Conservation (phyloP, 2,797 vertebrate species). For the Crypturellus tataupa region DNA sequence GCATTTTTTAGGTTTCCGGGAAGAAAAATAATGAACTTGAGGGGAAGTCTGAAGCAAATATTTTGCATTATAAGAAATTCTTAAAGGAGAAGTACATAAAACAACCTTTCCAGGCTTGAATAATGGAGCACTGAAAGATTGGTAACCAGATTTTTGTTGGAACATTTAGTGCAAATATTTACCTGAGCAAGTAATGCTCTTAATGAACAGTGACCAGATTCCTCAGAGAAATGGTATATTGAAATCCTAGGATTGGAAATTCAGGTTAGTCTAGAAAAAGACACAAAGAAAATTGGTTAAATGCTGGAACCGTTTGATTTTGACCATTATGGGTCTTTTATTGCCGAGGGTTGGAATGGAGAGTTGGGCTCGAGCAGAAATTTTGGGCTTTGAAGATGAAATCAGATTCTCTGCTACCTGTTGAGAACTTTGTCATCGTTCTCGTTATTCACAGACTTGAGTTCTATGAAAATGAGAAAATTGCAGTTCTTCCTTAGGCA, state of each 20-base stretch:
- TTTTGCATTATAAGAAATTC: background rate
- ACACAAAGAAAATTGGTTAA: fast-evolving
- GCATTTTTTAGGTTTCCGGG: background rate
- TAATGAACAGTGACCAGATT: background rate
- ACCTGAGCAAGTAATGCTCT: background rate
- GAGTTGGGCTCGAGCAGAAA: fast-evolving
- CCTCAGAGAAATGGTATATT: fast-evolving
- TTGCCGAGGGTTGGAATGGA: fast-evolving
- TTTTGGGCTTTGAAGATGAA: no score
- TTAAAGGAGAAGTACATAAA: fast-evolving
- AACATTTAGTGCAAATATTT: fast-evolving
- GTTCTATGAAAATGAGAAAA: background rate
- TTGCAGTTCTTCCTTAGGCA: background rate
- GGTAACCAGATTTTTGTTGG: fast-evolving
- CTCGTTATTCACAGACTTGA: no score
- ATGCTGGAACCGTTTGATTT: fast-evolving
- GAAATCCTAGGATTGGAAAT: background rate
- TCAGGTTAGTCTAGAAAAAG: background rate
- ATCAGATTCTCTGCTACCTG: fast-evolving
- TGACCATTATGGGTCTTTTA: fast-evolving
- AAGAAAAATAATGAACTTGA: fast-evolving
- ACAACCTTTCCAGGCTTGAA: background rate
- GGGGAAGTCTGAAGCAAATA: no score
- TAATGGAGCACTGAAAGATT: background rate
- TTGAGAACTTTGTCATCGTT: background rate